phyloP scores from a whole-genome alignment of 2,797 vertebrate genomes.

The Myioborus miniatus region DNA sequence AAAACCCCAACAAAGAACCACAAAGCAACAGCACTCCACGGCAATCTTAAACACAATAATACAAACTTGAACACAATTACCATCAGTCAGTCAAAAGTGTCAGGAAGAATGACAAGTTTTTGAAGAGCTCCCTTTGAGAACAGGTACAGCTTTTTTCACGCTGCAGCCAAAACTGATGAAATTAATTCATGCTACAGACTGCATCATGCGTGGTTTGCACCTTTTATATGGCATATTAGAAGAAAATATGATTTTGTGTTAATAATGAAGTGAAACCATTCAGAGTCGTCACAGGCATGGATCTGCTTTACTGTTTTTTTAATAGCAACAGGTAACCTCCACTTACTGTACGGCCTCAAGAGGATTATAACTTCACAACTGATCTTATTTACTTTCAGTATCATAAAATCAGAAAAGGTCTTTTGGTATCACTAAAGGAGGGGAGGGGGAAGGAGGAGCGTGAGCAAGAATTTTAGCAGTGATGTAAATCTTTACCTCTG shows the following conservation, averaged over 20 bases:
- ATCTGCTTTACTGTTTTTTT: neutral
- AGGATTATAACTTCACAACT: neutral
- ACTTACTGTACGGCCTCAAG: neutral
- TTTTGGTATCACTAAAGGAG: neutral
- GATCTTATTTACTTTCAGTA: neutral
- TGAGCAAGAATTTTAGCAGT: neutral
- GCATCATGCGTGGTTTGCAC: neutral
- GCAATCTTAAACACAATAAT: neutral
- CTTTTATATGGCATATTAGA: neutral
- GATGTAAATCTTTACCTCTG: neutral
- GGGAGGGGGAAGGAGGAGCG: fast-evolving
- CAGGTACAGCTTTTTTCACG: neutral
- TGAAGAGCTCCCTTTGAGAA: neutral
- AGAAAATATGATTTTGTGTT: neutral
- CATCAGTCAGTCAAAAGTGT: neutral
- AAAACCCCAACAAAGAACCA: neutral
- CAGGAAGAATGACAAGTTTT: neutral
- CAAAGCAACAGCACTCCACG: neutral
- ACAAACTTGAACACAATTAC: neutral
- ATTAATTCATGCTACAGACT: neutral
- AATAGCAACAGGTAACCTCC: neutral
- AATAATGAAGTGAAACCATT: neutral
- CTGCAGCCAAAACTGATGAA: neutral
- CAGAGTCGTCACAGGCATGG: neutral
- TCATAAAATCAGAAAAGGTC: neutral